Evolutionary conservation across 2,888 invertebrate species (phyloP).

Genomic region (Tineola bisselliella): DNA sequence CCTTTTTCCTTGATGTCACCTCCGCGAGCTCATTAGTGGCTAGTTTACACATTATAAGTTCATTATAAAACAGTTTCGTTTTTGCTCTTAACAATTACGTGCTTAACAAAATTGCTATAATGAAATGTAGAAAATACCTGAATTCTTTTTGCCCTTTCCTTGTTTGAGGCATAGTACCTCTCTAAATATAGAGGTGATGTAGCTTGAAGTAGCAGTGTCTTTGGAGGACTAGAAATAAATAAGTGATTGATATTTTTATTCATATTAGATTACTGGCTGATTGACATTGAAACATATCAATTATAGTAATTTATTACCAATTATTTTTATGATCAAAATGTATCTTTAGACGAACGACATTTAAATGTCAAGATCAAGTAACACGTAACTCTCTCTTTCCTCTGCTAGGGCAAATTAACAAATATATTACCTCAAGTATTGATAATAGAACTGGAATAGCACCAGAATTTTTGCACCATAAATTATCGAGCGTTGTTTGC

Average conservation of each 20-base stretch:
- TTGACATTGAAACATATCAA: background rate
- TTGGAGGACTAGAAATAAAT: constrained; percentile 56
- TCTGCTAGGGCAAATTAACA: no score
- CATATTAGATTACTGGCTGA: background rate
- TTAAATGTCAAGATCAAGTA: background rate
- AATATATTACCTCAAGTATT: constrained; percentile 59
- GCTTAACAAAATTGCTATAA: background rate
- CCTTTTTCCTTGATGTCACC: constrained; percentile 46
- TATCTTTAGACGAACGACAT: background rate
- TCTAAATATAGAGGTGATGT: constrained; percentile 67
- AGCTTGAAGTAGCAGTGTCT: constrained; percentile 62
- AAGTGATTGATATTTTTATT: background rate
- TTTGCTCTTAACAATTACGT: background rate
- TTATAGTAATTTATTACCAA: no score
- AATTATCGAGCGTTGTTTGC: constrained; percentile 65
- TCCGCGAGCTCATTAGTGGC: constrained; percentile 38
- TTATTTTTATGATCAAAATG: background rate
- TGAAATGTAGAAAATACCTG: constrained; percentile 29
- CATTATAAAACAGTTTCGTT: background rate
- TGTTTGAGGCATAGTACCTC: constrained; percentile 69
- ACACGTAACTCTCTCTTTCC: background rate
- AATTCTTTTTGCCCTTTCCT: constrained; percentile 59
- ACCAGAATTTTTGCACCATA: constrained; percentile 68
- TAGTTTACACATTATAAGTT: constrained; percentile 20
- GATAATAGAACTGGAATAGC: constrained; percentile 63